These are phyloP conservation scores for Oplegnathus fasciatus DNA, from an alignment of 2,113 vertebrate species.

Conservation along the genomic window DNA sequence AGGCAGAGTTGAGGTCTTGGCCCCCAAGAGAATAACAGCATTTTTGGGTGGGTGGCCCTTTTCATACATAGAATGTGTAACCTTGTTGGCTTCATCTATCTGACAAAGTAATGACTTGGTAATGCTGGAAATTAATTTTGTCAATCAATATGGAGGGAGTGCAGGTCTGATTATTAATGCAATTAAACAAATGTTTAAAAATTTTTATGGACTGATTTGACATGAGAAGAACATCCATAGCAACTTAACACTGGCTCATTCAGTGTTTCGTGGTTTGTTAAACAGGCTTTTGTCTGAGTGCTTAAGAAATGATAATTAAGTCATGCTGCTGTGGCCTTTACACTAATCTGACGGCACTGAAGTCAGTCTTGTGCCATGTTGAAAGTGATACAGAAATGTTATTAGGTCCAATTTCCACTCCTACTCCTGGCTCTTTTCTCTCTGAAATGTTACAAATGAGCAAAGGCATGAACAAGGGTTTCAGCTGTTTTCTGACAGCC, in stretches of 20 bases:
- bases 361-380: neutral
- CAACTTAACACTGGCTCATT: neutral
- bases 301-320: neutral
- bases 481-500: neutral
- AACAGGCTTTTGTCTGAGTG: neutral
- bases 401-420: too few relatives aligned
- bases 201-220: too few relatives aligned
- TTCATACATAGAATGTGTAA: neutral
- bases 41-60: neutral
- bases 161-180: neutral
- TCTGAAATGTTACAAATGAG: neutral
- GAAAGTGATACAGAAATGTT: neutral
- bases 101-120: neutral
- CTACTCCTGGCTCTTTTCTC: neutral
- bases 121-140: neutral
- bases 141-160: neutral
- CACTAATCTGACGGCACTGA: too few relatives aligned
- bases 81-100: neutral
- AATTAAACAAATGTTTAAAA: too few relatives aligned
- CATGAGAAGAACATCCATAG: neutral
- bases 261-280: neutral
- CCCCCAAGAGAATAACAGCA: neutral
- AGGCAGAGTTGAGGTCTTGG: neutral
- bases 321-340: too few relatives aligned
- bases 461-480: neutral